phyloP scores from a whole-genome alignment of 2,888 invertebrate species.

The Phasia obesa region DNA sequence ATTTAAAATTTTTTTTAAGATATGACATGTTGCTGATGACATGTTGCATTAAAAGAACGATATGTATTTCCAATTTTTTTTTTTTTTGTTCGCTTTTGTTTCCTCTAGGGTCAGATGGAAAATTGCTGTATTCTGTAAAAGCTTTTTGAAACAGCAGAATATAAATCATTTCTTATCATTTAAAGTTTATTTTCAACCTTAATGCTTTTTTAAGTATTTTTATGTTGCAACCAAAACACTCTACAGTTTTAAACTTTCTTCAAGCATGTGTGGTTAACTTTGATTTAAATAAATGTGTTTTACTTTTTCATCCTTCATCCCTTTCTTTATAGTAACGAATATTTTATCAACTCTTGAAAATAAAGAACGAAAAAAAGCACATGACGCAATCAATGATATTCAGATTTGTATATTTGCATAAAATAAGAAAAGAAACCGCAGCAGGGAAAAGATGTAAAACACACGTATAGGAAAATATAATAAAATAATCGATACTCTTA shows the following conservation, averaged over 20 bases:
- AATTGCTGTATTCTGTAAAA: background rate
- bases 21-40: too few species aligned
- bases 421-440: background rate
- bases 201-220: slow-evolving; percentile 20
- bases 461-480: slow-evolving; percentile 13
- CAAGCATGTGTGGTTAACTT: slow-evolving; percentile 47
- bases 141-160: background rate
- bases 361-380: background rate
- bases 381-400: slow-evolving; percentile 54
- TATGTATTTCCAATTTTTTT: too few species aligned
- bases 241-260: slow-evolving; percentile 22
- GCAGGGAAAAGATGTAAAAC: background rate
- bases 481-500: slow-evolving; percentile 5
- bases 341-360: background rate
- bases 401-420: slow-evolving; percentile 55
- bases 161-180: slow-evolving; percentile 36
- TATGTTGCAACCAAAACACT: slow-evolving; percentile 2
- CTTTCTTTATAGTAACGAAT: background rate
- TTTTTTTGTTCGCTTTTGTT: too few species aligned
- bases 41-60: too few species aligned
- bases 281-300: slow-evolving; percentile 58
- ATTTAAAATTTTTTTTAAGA: too few species aligned
- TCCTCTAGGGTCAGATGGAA: too few species aligned
- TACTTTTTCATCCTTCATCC: background rate
- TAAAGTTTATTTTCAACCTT: slow-evolving; percentile 12